These are phyloP conservation scores for Danio aesculapii DNA, from an alignment of 2,797 vertebrate genomes.

Conservation along the genomic window DNA sequence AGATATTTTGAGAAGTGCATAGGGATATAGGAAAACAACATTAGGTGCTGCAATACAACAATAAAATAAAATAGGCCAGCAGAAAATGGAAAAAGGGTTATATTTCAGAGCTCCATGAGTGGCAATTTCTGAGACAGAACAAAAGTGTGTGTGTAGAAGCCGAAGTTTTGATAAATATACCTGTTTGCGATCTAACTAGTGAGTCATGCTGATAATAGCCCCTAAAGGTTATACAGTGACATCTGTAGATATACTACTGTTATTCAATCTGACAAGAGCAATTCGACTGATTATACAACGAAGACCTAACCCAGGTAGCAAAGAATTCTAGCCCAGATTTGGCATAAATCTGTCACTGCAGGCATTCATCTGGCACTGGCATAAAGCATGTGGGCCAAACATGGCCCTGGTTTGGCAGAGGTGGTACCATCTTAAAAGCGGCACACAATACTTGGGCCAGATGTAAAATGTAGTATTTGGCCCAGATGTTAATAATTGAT, in stretches of 20 bases:
- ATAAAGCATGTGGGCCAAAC: too few relatives aligned
- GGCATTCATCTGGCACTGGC: too few relatives aligned
- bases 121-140: not conserved
- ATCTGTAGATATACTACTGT: slow-evolving; percentile 7
- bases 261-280: not conserved
- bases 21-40: not conserved
- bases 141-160: not conserved
- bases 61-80: not conserved
- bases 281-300: not conserved
- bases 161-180: not conserved
- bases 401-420: too few relatives aligned
- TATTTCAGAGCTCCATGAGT: not conserved
- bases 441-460: too few relatives aligned
- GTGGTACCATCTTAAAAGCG: too few relatives aligned
- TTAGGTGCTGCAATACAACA: not conserved
- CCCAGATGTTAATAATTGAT: too few relatives aligned
- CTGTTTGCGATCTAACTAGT: not conserved
- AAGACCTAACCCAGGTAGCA: not conserved
- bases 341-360: too few relatives aligned
- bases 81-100: not conserved
- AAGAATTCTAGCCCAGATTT: too few relatives aligned
- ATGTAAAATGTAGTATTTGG: too few relatives aligned
- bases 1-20: not conserved
- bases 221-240: not conserved
- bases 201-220: slow-evolving; percentile 5